A percentile compares a stretch with the other conserved stretches of the same genome.
Conservation (phyloP, 2,113 vertebrate genomes). For the Nicator chloris region DNA sequence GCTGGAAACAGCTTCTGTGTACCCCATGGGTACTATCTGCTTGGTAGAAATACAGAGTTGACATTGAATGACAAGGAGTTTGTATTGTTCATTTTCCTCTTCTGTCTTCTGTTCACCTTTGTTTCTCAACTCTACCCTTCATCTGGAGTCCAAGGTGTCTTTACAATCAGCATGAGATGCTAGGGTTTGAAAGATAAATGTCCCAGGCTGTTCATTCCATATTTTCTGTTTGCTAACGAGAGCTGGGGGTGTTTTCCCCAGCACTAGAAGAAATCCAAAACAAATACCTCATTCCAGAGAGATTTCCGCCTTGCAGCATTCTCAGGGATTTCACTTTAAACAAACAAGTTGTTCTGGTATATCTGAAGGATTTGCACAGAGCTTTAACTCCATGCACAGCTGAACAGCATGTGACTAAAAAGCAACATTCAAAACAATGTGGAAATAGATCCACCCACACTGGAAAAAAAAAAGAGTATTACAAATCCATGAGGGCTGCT, state of each 20-base stretch:
- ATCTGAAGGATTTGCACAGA: not conserved
- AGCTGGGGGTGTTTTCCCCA: not conserved
- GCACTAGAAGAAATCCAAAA: not conserved
- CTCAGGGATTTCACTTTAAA: not conserved
- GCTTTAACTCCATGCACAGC: not conserved
- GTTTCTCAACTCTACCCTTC: not conserved
- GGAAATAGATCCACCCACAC: constrained; percentile 33
- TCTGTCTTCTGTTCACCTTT: not conserved
- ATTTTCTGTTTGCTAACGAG: not conserved
- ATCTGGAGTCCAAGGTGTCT: not conserved
- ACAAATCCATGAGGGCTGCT: not conserved
- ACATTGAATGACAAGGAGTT: not conserved
- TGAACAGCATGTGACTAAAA: constrained; percentile 11
- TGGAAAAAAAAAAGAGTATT: not conserved
- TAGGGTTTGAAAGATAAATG: not conserved
- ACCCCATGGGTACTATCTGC: not conserved
- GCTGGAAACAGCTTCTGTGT: not conserved
- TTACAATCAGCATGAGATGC: not conserved
- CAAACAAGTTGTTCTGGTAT: not conserved
- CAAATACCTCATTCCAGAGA: not conserved
- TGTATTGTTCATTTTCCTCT: not conserved
- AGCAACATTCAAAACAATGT: not conserved
- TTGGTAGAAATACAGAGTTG: not conserved
- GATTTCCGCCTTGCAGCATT: not conserved
- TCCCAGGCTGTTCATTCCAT: not conserved